phyloP scores from a whole-genome alignment of 2,888 invertebrate genomes.

The Junonia oenone region DNA sequence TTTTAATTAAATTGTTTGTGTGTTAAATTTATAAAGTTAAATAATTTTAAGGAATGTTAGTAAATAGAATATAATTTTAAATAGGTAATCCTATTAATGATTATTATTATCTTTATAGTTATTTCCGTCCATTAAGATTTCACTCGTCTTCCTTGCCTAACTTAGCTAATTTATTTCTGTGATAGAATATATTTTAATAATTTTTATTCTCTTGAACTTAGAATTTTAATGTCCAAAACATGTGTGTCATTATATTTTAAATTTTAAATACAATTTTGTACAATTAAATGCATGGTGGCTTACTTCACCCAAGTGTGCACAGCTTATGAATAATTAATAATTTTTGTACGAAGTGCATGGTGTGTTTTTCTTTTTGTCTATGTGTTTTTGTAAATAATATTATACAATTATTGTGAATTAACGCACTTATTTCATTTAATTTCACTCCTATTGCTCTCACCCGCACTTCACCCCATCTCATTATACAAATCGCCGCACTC shows the following conservation, averaged over 20 bases:
- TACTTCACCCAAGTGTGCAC: conserved; percentile 63
- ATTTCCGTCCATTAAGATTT: conserved; percentile 51
- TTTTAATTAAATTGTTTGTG: conserved; percentile 9
- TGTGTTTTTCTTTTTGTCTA: conserved; percentile 66
- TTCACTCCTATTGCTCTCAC: conserved; percentile 58
- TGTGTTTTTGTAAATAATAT: conserved; percentile 74
- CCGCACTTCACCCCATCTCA: conserved; percentile 62
- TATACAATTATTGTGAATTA: conserved; percentile 73
- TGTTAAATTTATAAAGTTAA: conserved; percentile 14
- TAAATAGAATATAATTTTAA: conserved; percentile 4
- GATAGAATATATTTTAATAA: conserved; percentile 43
- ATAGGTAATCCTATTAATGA: too few relatives aligned
- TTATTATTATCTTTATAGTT: conserved; percentile 6
- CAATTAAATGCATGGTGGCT: conserved; percentile 32
- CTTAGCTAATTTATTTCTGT: conserved; percentile 47
- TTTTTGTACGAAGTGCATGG: conserved; percentile 76
- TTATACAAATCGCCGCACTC: conserved; percentile 38
- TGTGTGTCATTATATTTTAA: conserved; percentile 14
- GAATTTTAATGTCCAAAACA: neutral
- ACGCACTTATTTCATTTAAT: conserved; percentile 74
- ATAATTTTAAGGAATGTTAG: conserved; percentile 10
- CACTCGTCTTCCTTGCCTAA: conserved; percentile 50
- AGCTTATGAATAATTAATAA: conserved; percentile 64
- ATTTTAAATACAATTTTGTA: conserved; percentile 20
- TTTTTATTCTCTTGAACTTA: conserved; percentile 31